phyloP scores from a whole-genome alignment of 2,797 vertebrate genomes.

The Philypnodon macrostomus region DNA sequence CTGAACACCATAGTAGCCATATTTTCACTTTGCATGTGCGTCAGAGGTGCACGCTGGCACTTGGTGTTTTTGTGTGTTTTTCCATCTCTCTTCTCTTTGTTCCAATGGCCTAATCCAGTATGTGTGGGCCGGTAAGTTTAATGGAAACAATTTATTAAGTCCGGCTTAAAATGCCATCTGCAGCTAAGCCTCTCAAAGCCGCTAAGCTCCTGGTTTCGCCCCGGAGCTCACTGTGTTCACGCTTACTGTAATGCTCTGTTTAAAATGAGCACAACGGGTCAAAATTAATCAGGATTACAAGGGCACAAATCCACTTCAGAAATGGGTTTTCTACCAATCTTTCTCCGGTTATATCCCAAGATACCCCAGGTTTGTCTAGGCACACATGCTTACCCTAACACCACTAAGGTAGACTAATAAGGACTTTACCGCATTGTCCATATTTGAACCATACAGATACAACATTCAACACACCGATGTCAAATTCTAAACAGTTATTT shows the following conservation, averaged over 20 bases:
- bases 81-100: constrained; percentile 76
- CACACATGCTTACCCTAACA: constrained; percentile 30
- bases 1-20: constrained; percentile 31
- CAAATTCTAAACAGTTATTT: constrained; percentile 58
- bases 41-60: constrained; percentile 58
- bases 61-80: constrained; percentile 28
- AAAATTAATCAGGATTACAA: constrained; percentile 88
- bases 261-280: constrained; percentile 86
- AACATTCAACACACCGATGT: constrained; percentile 48
- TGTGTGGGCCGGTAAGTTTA: constrained; percentile 86
- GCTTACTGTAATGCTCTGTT: constrained; percentile 84
- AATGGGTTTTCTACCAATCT: constrained; percentile 82
- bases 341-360: constrained; percentile 75
- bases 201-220: constrained; percentile 82
- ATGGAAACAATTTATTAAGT: constrained; percentile 89
- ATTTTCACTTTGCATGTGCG: constrained; percentile 38
- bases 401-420: constrained; percentile 23
- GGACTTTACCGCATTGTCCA: not conserved
- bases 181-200: constrained; percentile 84
- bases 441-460: constrained; percentile 35
- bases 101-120: constrained; percentile 80
- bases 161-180: constrained; percentile 87
- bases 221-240: constrained; percentile 77
- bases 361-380: constrained; percentile 67
- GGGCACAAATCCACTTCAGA: constrained; percentile 86